These are phyloP conservation scores for Pseudocheirus occidentalis DNA, from an alignment of 2,797 vertebrate species.

Conservation along the genomic window DNA sequence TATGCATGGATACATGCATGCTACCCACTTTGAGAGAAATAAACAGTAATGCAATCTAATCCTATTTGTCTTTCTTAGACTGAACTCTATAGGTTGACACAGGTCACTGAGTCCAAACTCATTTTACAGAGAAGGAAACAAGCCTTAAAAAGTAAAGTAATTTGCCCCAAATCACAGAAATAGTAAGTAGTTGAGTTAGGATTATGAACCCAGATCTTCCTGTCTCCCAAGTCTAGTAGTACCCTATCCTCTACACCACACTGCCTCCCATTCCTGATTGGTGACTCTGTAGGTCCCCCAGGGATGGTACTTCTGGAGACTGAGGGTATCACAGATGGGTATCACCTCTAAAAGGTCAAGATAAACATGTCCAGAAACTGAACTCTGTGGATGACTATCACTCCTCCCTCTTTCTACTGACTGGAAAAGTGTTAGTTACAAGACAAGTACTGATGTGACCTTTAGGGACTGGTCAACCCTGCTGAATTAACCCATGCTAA, in stretches of 20 bases:
- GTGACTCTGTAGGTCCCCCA: background rate
- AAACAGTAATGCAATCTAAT: too few relatives aligned
- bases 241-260: background rate
- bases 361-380: background rate
- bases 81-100: too few relatives aligned
- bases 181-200: background rate
- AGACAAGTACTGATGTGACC: background rate
- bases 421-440: background rate
- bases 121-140: background rate
- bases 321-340: background rate
- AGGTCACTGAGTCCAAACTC: background rate
- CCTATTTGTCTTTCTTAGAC: too few relatives aligned
- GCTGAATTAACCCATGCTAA: background rate
- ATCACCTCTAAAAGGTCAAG: background rate
- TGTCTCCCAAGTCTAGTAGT: background rate
- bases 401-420: background rate
- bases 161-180: background rate
- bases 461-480: background rate
- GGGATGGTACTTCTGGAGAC: background rate
- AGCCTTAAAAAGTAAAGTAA: background rate
- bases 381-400: background rate
- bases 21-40: too few relatives aligned
- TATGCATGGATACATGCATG: too few relatives aligned
- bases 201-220: background rate
- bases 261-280: background rate